Evolutionary conservation across 2,888 invertebrate genomes (phyloP).

Genomic region (Tortricodes alternella): DNA sequence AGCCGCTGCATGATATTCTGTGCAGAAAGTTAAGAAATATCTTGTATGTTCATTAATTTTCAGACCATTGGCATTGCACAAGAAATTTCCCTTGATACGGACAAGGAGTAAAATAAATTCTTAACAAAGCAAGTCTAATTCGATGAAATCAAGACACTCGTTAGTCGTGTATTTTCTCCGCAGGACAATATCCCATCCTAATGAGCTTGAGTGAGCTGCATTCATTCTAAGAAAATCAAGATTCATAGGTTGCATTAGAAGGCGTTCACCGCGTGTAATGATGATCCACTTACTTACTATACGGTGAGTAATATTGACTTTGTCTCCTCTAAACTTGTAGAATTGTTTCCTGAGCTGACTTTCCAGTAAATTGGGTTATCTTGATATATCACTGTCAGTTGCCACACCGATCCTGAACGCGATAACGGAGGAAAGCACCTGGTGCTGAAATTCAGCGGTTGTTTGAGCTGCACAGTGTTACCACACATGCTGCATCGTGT

Average conservation of each 20-base stretch:
- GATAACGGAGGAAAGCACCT: constrained; percentile 48
- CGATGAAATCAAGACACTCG: too few relatives aligned
- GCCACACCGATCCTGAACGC: constrained; percentile 49
- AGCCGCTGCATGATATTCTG: too few relatives aligned
- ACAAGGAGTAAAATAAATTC: too few relatives aligned
- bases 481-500: not conserved
- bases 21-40: too few relatives aligned
- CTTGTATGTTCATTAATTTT: too few relatives aligned
- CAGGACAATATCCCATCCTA: not conserved
- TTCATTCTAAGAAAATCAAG: not conserved
- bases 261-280: not conserved
- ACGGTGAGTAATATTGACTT: constrained; percentile 17
- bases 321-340: not conserved
- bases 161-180: too few relatives aligned
- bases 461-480: not conserved
- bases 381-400: constrained; percentile 68
- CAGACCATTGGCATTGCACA: too few relatives aligned
- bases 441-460: constrained; percentile 39
- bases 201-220: too few relatives aligned
- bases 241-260: not conserved
- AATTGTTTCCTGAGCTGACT: constrained; percentile 52
- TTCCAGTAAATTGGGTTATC: constrained; percentile 77
- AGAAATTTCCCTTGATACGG: too few relatives aligned
- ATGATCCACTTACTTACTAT: constrained; percentile 1
- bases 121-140: too few relatives aligned